Percentiles rank a stretch among this genome's conserved stretches.
Evolutionary conservation across 2,888 invertebrate genomes (phyloP).

Genomic region (Ferdinandea cuprea): DNA sequence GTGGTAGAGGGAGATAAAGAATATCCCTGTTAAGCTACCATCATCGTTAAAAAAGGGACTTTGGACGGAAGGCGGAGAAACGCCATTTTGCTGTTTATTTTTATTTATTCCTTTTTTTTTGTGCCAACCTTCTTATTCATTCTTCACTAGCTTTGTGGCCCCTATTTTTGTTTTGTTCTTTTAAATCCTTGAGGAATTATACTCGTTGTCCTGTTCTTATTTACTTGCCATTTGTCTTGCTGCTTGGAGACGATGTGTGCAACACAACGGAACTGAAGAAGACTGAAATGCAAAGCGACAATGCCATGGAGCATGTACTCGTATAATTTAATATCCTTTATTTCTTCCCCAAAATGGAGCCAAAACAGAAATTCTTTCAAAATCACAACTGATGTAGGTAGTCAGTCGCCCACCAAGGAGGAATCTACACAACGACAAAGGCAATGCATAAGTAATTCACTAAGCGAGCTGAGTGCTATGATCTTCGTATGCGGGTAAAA

Average conservation of each 20-base stretch:
- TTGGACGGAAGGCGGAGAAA: slow-evolving; percentile 1
- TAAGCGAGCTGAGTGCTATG: slow-evolving; percentile 41
- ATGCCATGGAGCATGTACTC: neutral
- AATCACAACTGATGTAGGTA: slow-evolving; percentile 30
- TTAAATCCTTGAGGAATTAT: slow-evolving; percentile 44
- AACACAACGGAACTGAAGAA: slow-evolving; percentile 34
- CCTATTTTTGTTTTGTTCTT: slow-evolving; percentile 12
- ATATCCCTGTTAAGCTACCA: slow-evolving; percentile 9
- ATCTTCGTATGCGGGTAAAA: slow-evolving; percentile 27
- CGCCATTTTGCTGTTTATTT: slow-evolving; percentile 17
- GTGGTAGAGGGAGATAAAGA: neutral
- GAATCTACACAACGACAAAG: slow-evolving; percentile 8
- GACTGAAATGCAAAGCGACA: slow-evolving; percentile 45
- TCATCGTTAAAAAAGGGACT: neutral
- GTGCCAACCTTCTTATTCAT: neutral
- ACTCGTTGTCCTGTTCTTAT: slow-evolving; percentile 30
- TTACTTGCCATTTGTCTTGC: slow-evolving; percentile 25
- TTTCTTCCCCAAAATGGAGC: slow-evolving; percentile 4
- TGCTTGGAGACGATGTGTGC: slow-evolving; percentile 9
- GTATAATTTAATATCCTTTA: slow-evolving; percentile 1
- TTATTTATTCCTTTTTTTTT: no score
- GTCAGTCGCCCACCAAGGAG: neutral
- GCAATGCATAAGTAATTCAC: slow-evolving; percentile 58
- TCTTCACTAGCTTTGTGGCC: slow-evolving; percentile 13
- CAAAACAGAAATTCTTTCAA: neutral